Evolutionary conservation across 2,113 vertebrate genomes (phyloP), one percentile per base, ranked within the genome.

Genomic region (Serinus canaria): DNA sequence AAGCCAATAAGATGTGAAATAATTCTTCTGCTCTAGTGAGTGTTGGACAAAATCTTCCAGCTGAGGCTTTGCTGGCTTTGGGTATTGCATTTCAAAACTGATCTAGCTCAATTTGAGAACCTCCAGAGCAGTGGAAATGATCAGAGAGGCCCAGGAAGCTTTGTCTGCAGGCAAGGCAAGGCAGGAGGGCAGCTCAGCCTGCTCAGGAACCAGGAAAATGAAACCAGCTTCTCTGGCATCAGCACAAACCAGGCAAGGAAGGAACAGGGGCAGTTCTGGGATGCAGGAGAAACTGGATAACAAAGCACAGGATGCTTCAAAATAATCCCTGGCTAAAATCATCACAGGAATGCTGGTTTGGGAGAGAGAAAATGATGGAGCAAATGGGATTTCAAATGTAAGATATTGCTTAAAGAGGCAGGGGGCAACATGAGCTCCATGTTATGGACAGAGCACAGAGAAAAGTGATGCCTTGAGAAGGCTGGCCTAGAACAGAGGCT

Each of bases 11-110:
- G 86, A 94, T 68, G 58, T 88, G 91, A 94, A 88, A 64, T 60
- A 60, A 73, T 83, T 73, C 67, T 94, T 90, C 91, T 94, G 94
- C 89, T 94, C 91, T 80, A 73, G 16, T 64, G 60, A 68, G 35
- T 44, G 79, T 15, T 5, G 59, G 75, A 92, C 67, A 60, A 75
- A 92, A 63, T 68, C 91, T 78, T 73, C 53, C 91, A 95, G 91
- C 91, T 90, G 78, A 88, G 70, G 75, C 53, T 53, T 85, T 47
- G 62, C 74, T 85, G 83, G 70, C 62, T 86, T 76, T 69, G 72
- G 31, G 59, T 64, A 60, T 3, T 41, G 63, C 72, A 83, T 73
- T 95, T 95, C 93, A 90, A 44, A 93, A 88, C 13, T 31, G 46
- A 13, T 80, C 73, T 66, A 4, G 0, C 91, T 94, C 86, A 86